phyloP scores from a whole-genome alignment of 2,888 invertebrate genomes.

The Latheticus oryzae region DNA sequence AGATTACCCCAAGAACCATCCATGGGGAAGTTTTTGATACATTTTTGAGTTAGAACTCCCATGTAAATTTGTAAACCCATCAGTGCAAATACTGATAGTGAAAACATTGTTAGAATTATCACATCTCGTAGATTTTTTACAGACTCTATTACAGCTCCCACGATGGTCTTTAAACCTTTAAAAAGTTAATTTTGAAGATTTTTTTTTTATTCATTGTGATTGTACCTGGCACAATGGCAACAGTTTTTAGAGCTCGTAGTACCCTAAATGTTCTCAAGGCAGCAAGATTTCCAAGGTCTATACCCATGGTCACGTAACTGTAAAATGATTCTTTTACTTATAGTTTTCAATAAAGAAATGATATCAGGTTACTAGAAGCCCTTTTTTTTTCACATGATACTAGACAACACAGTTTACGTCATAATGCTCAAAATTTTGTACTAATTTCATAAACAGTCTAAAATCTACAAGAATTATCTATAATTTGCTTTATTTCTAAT shows the following conservation, averaged over 20 bases:
- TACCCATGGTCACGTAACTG: slow-evolving; percentile 99
- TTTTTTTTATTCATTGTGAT: neutral
- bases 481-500: slow-evolving; percentile 33
- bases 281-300: slow-evolving; percentile 98
- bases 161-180: slow-evolving; percentile 98
- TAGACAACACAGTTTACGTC: slow-evolving; percentile 54
- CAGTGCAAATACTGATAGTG: slow-evolving; percentile 97
- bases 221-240: slow-evolving; percentile 98
- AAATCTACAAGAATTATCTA: slow-evolving; percentile 48
- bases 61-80: slow-evolving; percentile 99
- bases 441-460: slow-evolving; percentile 40
- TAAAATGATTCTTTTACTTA: slow-evolving; percentile 63
- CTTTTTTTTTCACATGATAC: slow-evolving; percentile 44
- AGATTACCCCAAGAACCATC: slow-evolving; percentile 91
- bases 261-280: slow-evolving; percentile 99
- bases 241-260: slow-evolving; percentile 98
- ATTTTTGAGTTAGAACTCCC: slow-evolving; percentile 97
- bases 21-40: slow-evolving; percentile 87
- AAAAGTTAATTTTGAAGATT: slow-evolving; percentile 43
- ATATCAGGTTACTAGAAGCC: slow-evolving; percentile 51
- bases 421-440: slow-evolving; percentile 54
- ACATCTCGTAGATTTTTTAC: slow-evolving; percentile 99
- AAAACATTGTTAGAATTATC: slow-evolving; percentile 99
- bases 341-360: too few species aligned
- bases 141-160: slow-evolving; percentile 99